Conservation (phyloP, 2,888 invertebrate genomes). For the Nemurella pictetii region DNA sequence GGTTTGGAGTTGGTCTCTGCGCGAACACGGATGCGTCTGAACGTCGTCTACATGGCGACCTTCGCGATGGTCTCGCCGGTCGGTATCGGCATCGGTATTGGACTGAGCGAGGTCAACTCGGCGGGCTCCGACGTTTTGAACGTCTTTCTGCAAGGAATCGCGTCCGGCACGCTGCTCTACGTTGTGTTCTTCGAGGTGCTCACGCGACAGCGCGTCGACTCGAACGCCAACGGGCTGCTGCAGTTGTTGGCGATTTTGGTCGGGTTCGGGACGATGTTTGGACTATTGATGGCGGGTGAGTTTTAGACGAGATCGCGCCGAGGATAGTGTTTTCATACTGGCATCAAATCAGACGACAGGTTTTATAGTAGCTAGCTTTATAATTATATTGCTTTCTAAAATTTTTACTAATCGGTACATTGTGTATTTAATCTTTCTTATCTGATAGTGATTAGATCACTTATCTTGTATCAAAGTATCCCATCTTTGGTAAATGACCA, state of each 20-base stretch:
- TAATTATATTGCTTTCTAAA: too few relatives aligned
- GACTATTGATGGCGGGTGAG: constrained; percentile 64
- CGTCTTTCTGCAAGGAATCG: constrained; percentile 71
- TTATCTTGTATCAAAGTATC: too few relatives aligned
- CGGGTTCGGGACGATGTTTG: constrained; percentile 75
- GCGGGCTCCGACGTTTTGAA: constrained; percentile 63
- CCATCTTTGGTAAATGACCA: too few relatives aligned
- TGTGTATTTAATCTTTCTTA: too few relatives aligned
- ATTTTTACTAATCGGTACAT: too few relatives aligned
- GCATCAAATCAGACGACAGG: too few relatives aligned
- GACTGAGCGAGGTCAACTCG: constrained; percentile 62
- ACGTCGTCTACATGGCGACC: constrained; percentile 69
- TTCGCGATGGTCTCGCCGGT: constrained; percentile 80
- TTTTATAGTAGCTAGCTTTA: too few relatives aligned
- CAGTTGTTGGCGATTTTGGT: constrained; percentile 68
- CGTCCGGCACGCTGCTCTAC: constrained; percentile 90
- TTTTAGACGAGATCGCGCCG: too few relatives aligned
- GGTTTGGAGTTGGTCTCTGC: constrained; percentile 80
- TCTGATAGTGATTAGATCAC: too few relatives aligned
- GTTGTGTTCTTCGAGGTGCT: constrained; percentile 97
- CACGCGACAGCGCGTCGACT: constrained; percentile 60
- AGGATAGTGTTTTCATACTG: too few relatives aligned
- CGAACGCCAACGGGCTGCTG: constrained; percentile 59
- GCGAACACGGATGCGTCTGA: constrained; percentile 64
- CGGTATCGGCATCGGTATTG: constrained; percentile 59